Evolutionary conservation across 2,797 vertebrate genomes (phyloP), one percentile per base, ranked within the genome.

Genomic region (Carduelis carduelis): DNA sequence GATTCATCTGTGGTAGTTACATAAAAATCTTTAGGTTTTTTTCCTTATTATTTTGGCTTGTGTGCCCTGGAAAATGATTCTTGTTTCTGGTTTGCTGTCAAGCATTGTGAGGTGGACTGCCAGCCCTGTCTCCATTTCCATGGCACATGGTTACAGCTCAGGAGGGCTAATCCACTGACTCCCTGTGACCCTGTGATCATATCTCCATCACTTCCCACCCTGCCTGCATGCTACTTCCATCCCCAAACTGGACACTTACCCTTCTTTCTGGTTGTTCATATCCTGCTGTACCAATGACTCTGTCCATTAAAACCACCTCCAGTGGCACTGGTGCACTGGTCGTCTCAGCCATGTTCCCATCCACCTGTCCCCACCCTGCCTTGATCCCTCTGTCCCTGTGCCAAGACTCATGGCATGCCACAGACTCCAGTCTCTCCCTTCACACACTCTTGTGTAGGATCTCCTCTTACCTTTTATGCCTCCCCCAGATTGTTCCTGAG

Each of bases 371-470:
- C 15, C 1, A 14, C 6, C 9, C 43, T 50, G 19, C 34, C 16
- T 26, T 57, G 20, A 34, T 2, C 5, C 2, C 8, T 71, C 23
- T 66, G 32, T 30, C 12, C 24, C 39, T 22, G 12, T 41, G 24
- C 12, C 0, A 0, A 66, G 68, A 1, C 12, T 34, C 39, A 47
- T 2, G 6, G 28, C 17, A 32, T 18, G 22, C 15, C 24, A 43
- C 12, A 71, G 34, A 8, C 23, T 49, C 26, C 44, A 49, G 4
- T 35, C 6, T 43, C 39, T 92, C 64, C 16, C 28, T 74, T 70
- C 13, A 6, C 14, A 59, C 13, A 16, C 8, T 2, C 1, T 11
- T 4, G 0, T 3, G 3, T 37, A 49, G 13, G 10, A 66, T n/a
- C 5, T 68, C 14, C 53, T 74, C 14, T 63, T 20, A 10, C 7